A percentile compares a stretch with the other conserved stretches of the same genome.
phyloP scores from a whole-genome alignment of 2,888 invertebrate genomes.

The Leucophora obtusa region DNA sequence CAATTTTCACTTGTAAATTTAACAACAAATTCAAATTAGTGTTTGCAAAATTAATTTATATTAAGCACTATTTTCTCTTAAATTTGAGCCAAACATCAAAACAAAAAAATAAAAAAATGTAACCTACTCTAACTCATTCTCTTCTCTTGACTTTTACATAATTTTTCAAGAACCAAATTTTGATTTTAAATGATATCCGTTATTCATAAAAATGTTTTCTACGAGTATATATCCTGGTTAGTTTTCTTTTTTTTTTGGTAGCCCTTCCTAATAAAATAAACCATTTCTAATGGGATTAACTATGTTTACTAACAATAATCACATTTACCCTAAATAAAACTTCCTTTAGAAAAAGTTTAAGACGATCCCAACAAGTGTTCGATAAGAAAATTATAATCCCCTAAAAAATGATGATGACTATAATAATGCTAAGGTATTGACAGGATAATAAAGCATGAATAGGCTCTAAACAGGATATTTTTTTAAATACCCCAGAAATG shows the following conservation, averaged over 20 bases:
- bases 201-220: conserved; percentile 12
- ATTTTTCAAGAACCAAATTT: neutral
- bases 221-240: too few relatives aligned
- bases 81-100: too few relatives aligned
- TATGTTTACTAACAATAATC: conserved; percentile 42
- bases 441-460: conserved; percentile 76
- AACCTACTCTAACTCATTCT: too few relatives aligned
- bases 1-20: too few relatives aligned
- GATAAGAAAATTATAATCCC: neutral
- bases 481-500: conserved; percentile 48
- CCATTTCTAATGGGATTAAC: conserved; percentile 49
- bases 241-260: too few relatives aligned
- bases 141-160: too few relatives aligned
- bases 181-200: conserved; percentile 17
- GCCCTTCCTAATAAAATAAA: conserved; percentile 16
- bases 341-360: conserved; percentile 16
- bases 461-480: conserved; percentile 68
- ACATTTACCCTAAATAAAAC: conserved; percentile 25
- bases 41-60: too few relatives aligned
- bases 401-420: conserved; percentile 66
- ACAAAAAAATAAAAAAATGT: too few relatives aligned
- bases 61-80: too few relatives aligned
- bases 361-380: conserved; percentile 47
- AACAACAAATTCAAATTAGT: too few relatives aligned
- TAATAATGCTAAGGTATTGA: conserved; percentile 72